Conservation (phyloP, 2,797 vertebrate genomes). For the Catostomus latipinnis region DNA sequence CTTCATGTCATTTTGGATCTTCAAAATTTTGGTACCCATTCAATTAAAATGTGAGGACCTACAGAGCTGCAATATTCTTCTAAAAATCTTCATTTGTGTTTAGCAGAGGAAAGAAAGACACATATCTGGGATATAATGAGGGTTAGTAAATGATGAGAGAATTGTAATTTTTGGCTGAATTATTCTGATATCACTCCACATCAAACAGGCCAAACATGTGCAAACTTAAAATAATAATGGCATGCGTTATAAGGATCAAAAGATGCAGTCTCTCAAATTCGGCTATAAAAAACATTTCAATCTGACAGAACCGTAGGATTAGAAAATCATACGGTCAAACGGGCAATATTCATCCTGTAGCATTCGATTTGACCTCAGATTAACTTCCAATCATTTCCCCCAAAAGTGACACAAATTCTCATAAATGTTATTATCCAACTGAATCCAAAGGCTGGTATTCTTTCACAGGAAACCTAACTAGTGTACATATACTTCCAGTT, state of each 20-base stretch:
- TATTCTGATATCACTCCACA: neutral
- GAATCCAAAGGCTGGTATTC: neutral
- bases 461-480: neutral
- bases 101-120: too few species aligned
- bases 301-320: neutral
- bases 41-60: too few species aligned
- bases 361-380: neutral
- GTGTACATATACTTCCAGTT: neutral
- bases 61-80: too few species aligned
- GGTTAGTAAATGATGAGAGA: too few species aligned
- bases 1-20: too few species aligned
- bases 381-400: neutral
- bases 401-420: neutral
- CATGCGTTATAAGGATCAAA: constrained; percentile 10
- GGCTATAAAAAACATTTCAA: neutral
- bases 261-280: constrained; percentile 25
- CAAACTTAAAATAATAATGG: neutral
- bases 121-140: too few species aligned
- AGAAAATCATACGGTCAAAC: neutral
- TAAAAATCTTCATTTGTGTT: too few species aligned
- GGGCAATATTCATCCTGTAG: neutral
- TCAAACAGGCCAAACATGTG: neutral
- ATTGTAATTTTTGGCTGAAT: too few species aligned
- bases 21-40: too few species aligned
- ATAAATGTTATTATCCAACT: neutral